Evolutionary conservation across 2,797 vertebrate species (phyloP), one percentile per base, ranked within the genome.

Genomic region (Gouania willdenowi): DNA sequence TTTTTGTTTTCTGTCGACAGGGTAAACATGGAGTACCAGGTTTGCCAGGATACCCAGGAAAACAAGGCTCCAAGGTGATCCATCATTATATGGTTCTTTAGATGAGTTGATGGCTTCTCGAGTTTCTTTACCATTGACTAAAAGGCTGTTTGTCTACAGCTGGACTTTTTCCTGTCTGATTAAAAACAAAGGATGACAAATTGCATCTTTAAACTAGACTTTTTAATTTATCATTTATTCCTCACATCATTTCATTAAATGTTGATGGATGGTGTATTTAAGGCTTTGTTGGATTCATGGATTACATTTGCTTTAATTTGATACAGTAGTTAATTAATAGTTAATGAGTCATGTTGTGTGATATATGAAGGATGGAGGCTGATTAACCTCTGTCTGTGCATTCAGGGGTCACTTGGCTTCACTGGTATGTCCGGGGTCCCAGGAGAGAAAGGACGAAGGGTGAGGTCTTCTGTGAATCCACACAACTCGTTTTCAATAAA

Each of bases 381-480:
- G 71, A 86, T 85, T 83, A 84, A 83, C 84, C 70, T 81, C 74
- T 54, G 34, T 27, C 39, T 59, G 53, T 71, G 45, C 75, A 80
- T 68, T 39, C 77, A 97, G 94, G 94, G 94, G 65, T 91, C 93
- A 4, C 13, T 71, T 6, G 93, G 94, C 50, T 95, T 95, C 77
- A 73, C 73, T 0, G 94, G 94, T 33, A 34, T 73, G 8, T 28
- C 75, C 2, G 94, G 94, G 14, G 48, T 87, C 29, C 20, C 40
- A 0, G 94, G 94, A 71, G 94, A 96, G 50, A 98, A 97, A 77
- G 94, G 94, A 70, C 93, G 90, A 77, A 86, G 93, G 88, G 94
- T 97, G 61, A 89, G 90, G 32, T 42, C 46, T 42, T 16, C n/a
- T 47, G 50, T 38, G 18, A 28, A 29, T 39, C 22, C 26, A 10